Evolutionary conservation across 2,797 vertebrate genomes (phyloP).

Genomic region (Tenualosa ilisha): DNA sequence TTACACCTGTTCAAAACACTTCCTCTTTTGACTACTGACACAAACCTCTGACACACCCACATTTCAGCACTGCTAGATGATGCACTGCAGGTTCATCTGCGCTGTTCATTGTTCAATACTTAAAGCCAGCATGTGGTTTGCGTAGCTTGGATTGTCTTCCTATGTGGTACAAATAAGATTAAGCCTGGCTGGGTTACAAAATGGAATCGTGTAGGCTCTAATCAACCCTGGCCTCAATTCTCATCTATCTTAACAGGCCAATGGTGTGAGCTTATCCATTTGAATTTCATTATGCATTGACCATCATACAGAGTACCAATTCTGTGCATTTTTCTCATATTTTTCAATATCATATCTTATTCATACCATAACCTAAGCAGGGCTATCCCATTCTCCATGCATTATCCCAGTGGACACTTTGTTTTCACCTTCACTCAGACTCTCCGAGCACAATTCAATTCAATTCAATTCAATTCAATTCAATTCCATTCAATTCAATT

Average conservation of each 20-base stretch:
- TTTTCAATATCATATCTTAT: not conserved
- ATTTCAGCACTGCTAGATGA: not conserved
- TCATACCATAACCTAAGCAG: not conserved
- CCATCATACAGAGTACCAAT: too few relatives aligned
- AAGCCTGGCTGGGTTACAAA: not conserved
- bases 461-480: not conserved
- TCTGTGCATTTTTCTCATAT: not conserved
- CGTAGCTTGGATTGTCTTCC: not conserved
- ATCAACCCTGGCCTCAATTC: not conserved
- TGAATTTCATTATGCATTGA: not conserved
- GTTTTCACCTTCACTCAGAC: not conserved
- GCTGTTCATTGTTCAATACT: not conserved
- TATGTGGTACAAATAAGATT: not conserved
- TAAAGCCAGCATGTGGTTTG: not conserved
- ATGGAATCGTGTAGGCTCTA: not conserved
- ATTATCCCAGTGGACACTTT: not conserved
- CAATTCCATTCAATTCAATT: too few relatives aligned
- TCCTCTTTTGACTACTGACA: constrained; percentile 12
- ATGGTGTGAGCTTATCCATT: not conserved
- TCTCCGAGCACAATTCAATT: not conserved
- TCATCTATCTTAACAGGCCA: not conserved
- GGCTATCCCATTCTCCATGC: not conserved
- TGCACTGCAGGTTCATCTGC: not conserved
- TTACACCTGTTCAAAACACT: constrained; percentile 21
- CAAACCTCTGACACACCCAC: not conserved